phyloP scores from a whole-genome alignment of 2,888 invertebrate species.

The Thera obeliscata region DNA sequence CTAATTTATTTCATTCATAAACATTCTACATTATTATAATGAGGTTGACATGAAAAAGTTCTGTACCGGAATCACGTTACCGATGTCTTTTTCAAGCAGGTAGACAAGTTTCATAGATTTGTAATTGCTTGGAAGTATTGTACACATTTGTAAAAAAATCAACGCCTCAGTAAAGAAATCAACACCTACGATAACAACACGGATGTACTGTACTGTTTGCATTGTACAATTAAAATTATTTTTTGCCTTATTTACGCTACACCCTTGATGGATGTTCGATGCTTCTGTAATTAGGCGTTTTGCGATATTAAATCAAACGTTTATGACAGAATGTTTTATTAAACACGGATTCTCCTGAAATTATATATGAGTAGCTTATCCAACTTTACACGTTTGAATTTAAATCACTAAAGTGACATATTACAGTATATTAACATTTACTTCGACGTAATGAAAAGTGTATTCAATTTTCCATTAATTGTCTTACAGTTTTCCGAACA shows the following conservation, averaged over 20 bases:
- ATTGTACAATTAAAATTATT: conserved; percentile 11
- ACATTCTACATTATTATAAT: no score
- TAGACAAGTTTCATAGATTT: conserved; percentile 8
- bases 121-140: conserved; percentile 9
- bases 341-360: no score
- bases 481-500: no score
- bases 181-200: conserved; percentile 15
- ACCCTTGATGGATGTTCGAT: conserved; percentile 11
- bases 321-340: no score
- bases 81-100: conserved; percentile 9
- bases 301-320: no score
- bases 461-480: no score
- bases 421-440: no score
- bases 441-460: no score
- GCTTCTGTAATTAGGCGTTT: neutral
- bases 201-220: conserved; percentile 14
- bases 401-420: no score
- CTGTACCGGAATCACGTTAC: neutral
- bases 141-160: conserved; percentile 9
- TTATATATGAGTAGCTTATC: no score
- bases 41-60: neutral
- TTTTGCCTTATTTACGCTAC: conserved; percentile 11
- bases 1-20: no score
- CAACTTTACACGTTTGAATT: no score
- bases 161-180: neutral